A percentile compares a stretch with the other conserved stretches of the same genome.
Conservation (phyloP, 1,140 invertebrate genomes). For the Xylocopa sonorina region DNA sequence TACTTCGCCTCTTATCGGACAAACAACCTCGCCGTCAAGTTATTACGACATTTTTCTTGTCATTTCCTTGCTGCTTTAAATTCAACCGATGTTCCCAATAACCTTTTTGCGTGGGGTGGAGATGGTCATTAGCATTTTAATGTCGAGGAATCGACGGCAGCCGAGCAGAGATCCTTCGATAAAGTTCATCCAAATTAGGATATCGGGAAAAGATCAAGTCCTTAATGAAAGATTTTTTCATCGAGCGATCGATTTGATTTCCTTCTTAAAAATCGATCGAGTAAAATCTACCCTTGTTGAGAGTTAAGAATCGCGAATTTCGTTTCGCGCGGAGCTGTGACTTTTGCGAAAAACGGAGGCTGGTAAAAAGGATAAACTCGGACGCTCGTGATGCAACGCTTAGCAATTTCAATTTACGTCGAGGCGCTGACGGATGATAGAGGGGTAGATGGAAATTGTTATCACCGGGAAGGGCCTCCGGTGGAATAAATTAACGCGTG, state of each 20-base stretch:
- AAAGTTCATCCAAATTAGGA: too few relatives aligned
- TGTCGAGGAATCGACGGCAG: too few relatives aligned
- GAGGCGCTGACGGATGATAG: not conserved
- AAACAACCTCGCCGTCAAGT: not conserved
- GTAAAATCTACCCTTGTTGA: too few relatives aligned
- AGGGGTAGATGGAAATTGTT: conserved; percentile 36
- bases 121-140: too few relatives aligned
- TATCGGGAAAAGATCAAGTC: too few relatives aligned
- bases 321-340: too few relatives aligned
- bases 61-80: not conserved
- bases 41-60: not conserved
- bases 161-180: too few relatives aligned
- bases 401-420: conserved; percentile 40
- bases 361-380: not conserved
- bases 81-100: not conserved
- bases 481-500: conserved; percentile 46
- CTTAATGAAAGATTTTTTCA: too few relatives aligned
- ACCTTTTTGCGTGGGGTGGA: too few relatives aligned
- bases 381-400: not conserved
- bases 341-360: not conserved
- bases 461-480: conserved; percentile 13
- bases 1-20: not conserved
- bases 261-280: too few relatives aligned
- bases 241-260: too few relatives aligned
- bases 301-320: too few relatives aligned